phyloP scores from a whole-genome alignment of 2,113 vertebrate species.

The Chrysochloris asiatica region DNA sequence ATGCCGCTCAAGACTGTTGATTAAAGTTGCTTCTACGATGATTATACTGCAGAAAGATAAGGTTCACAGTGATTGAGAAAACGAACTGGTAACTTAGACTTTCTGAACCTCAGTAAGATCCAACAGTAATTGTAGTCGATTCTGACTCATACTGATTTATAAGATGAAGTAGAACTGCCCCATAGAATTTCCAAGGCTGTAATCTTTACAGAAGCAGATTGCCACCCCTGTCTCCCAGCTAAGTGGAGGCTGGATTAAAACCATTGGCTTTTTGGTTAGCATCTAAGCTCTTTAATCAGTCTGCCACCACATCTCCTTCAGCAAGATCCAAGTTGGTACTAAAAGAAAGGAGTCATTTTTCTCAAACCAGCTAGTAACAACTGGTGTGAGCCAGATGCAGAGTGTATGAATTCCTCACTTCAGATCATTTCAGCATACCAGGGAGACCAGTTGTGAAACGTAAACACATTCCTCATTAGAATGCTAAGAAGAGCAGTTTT shows the following conservation, averaged over 20 bases:
- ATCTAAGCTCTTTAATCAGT: background rate
- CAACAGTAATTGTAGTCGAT: background rate
- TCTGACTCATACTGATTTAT: no score
- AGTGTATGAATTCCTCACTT: background rate
- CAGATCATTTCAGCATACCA: background rate
- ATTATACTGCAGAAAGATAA: conserved; percentile 4
- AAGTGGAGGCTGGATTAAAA: background rate
- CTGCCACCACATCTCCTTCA: background rate
- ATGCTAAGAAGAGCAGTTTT: background rate
- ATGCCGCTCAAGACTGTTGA: background rate
- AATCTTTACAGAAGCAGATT: background rate
- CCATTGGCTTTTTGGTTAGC: background rate
- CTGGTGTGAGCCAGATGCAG: fast-evolving
- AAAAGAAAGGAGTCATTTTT: background rate
- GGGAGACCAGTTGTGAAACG: background rate
- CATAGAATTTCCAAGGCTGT: background rate
- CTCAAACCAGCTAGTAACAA: background rate
- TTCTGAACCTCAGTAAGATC: conserved; percentile 13
- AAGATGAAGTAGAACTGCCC: background rate
- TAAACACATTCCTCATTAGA: conserved; percentile 3
- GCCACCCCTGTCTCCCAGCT: background rate
- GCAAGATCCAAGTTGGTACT: conserved; percentile 19
- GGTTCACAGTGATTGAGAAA: background rate
- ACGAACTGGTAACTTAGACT: background rate
- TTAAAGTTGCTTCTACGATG: conserved; percentile 19